Base-by-base conservation (phyloP, 2,113 vertebrate species). In the Theristicus caerulescens region DNA sequence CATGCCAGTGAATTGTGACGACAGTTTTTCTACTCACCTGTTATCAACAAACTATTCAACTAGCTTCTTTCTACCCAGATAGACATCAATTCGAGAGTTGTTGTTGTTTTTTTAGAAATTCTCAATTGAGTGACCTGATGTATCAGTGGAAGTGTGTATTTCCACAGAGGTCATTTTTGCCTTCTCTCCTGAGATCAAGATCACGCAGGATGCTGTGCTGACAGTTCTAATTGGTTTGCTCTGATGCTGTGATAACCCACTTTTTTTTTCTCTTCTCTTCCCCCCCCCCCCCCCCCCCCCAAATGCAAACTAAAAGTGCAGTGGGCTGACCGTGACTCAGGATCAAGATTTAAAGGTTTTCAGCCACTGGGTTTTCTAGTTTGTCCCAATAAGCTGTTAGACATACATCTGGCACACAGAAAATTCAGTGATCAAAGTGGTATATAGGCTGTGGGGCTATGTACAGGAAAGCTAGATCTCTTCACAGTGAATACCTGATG, bases 21-120 rank as follows among this genome's bases (percentile, higher is more conserved):
- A 84, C 44, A 94, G 88, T 90, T 95, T 93, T 89, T 95, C 91
- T 93, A 26, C 73, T 86, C 38, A 13, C 42, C 72, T 81, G 52
- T 92, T 96, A 87, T 44, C 91, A 86, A 44, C 36, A 83, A 80
- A 64, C 88, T 95, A 12, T 92, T 92, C 72, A 83, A 46, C 77
- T 80, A 25, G n/a, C 59, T 89, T 80, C 47, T 83, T 92, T 89
- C 72, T 92, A 55, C 54, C 25, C 64, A 72, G 91, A 84, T 36
- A 96, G 72, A 76, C 44, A 72, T 84, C 69, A 87, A 72, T 81
- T 86, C 4, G 0, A 36, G 69, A 92, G 38, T 12, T 80, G 78
- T 36, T 80, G 78, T 36, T 62, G 16, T 5, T 42, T 81, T 52
- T 90, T 77, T 73, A 26, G 44, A 65, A 91, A 61, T 46, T 69